Percentiles rank a stretch among this genome's conserved stretches.
Evolutionary conservation across 2,113 vertebrate genomes (phyloP).

Genomic region (Dasypus novemcinctus): DNA sequence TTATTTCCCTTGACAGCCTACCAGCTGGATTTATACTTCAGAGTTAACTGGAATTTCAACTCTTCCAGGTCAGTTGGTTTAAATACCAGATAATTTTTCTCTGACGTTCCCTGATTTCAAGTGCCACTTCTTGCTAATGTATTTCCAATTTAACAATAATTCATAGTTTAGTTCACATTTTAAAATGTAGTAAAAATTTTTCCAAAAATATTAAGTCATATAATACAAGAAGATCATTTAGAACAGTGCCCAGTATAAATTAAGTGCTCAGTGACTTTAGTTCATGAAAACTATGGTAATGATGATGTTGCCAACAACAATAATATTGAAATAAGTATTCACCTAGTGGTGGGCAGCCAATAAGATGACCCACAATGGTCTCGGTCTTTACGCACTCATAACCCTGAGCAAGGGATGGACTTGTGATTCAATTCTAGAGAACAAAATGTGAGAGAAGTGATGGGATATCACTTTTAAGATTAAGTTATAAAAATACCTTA

Average conservation of each 20-base stretch:
- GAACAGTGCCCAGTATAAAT: background rate
- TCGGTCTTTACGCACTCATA: background rate
- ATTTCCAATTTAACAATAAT: slow-evolving; percentile 16
- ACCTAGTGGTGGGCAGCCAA: background rate
- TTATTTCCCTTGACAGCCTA: background rate
- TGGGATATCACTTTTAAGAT: background rate
- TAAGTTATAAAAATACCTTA: background rate
- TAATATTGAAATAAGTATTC: background rate
- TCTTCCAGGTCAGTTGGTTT: background rate
- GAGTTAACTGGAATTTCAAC: background rate
- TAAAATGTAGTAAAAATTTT: background rate
- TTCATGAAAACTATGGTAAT: background rate
- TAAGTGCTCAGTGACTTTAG: background rate
- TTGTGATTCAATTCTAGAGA: background rate
- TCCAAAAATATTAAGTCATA: background rate
- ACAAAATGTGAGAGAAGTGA: background rate
- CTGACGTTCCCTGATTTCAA: background rate
- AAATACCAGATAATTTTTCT: background rate
- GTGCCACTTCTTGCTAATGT: background rate
- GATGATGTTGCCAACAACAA: background rate
- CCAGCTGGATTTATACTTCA: background rate
- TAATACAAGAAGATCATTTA: slow-evolving; percentile 27
- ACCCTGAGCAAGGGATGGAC: background rate
- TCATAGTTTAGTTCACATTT: background rate
- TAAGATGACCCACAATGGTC: background rate